Evolutionary conservation across 1,140 invertebrate genomes (phyloP), one percentile per base, ranked within the genome.

Genomic region (Drosophila grimshawi): DNA sequence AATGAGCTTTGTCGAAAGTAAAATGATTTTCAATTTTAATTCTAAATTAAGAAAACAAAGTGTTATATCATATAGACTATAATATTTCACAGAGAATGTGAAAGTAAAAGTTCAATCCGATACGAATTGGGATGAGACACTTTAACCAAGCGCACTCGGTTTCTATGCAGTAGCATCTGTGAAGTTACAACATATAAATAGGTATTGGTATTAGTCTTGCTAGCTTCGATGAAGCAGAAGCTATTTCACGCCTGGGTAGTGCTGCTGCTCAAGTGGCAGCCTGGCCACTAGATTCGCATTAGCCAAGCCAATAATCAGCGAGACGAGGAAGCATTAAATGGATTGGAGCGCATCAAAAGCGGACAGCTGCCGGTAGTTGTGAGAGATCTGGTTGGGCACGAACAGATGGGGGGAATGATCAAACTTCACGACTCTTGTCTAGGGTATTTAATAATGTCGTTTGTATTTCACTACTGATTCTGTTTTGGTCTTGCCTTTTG

Each of bases 381-480:
- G 49, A 10, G 46, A 37, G 32, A n/a, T 59, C 1, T 29, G 41
- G 29, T 10, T 55, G 45, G 52, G 33, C 46, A 64, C 61, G 19
- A 65, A 19, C 41, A 43, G 4, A 19, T 30, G 39, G 49, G 48
- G 49, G 41, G 27, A 52, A 19, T 51, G 39, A 45, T 68, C 37
- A 33, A 10, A 45, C 48, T 53, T 53, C 66, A 66, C 63, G 59
- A 70, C 67, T 70, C 63, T 70, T 72, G 73, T 76, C 49, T 68
- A 65, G 72, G 80, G 83, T 78, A 86, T 83, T 83, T 88, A 88
- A 86, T 86, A 83, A 83, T 80, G 83, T 89, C 83, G 77, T 89
- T 86, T 83, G 83, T 88, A 83, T 86, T 83, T 82, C 35, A 46
- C 68, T 76, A 53, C 56, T 63, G 77, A 48, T 73, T 79, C 85